Percentiles rank a stretch among this genome's conserved stretches.
Evolutionary conservation across 2,797 vertebrate species (phyloP).

Genomic region (Muraenolepis orangiensis): DNA sequence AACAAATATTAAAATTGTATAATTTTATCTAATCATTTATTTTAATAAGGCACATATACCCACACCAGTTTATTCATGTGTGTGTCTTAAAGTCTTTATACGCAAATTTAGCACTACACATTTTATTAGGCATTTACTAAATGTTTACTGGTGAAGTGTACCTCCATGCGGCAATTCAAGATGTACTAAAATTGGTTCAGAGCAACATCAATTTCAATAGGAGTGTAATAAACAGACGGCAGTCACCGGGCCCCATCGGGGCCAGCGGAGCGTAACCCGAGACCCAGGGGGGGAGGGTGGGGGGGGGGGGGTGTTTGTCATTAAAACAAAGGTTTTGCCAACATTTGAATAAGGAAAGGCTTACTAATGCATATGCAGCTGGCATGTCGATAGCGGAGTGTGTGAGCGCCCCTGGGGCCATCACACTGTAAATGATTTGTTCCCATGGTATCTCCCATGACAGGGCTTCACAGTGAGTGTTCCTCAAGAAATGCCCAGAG

Average conservation of each 20-base stretch:
- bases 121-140: neutral
- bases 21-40: too few species aligned
- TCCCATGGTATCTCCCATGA: constrained; percentile 31
- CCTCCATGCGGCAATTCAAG: neutral
- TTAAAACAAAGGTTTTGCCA: constrained; percentile 41
- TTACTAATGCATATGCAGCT: constrained; percentile 43
- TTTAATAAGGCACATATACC: neutral
- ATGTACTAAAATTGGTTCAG: constrained; percentile 27
- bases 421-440: constrained; percentile 35
- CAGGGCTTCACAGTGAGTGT: constrained; percentile 31
- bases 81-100: neutral
- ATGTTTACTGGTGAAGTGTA: constrained; percentile 3
- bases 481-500: neutral
- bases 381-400: constrained; percentile 33
- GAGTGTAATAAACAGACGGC: constrained; percentile 5
- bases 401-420: constrained; percentile 38
- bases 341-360: constrained; percentile 52
- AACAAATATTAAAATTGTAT: neutral
- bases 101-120: constrained; percentile 10
- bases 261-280: neutral
- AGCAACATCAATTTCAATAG: constrained; percentile 22
- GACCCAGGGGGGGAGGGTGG: constrained; percentile 38
- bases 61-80: neutral
- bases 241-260: neutral
- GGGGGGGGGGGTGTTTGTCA: constrained; percentile 50